Conservation (phyloP, 2,797 vertebrate species). For the Garrulus glandarius region DNA sequence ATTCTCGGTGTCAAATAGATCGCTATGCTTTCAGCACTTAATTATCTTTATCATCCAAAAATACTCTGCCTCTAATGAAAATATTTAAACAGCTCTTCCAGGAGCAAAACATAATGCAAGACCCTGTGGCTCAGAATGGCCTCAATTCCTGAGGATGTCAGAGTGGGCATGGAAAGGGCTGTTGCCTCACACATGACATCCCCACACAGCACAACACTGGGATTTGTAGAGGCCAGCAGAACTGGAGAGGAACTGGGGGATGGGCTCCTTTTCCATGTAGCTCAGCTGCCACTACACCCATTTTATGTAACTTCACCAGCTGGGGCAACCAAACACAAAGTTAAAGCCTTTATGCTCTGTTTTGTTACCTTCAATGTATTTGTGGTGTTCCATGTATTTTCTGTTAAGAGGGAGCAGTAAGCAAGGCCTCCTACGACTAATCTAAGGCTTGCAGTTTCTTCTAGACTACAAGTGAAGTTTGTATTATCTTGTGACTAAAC, state of each 20-base stretch:
- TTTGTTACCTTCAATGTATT: not conserved
- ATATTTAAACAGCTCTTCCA: conserved; percentile 66
- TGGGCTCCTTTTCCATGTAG: not conserved
- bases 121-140: not conserved
- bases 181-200: not conserved
- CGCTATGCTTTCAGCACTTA: conserved; percentile 63
- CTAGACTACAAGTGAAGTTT: conserved; percentile 20
- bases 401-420: not conserved
- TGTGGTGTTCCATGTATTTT: not conserved
- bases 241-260: not conserved
- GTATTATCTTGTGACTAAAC: conserved; percentile 36
- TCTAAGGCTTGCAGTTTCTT: conserved; percentile 18
- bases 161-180: accelerated
- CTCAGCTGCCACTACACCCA: not conserved
- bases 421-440: not conserved
- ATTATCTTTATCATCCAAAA: conserved; percentile 70
- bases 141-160: not conserved
- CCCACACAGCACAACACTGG: not conserved
- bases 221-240: not conserved
- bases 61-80: conserved; percentile 64
- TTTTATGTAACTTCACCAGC: not conserved
- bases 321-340: not conserved
- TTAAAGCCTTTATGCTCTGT: not conserved
- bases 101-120: conserved; percentile 40
- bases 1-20: conserved; percentile 70